Base-by-base conservation (phyloP, 2,888 invertebrate genomes). In the Malacosoma neustria region DNA sequence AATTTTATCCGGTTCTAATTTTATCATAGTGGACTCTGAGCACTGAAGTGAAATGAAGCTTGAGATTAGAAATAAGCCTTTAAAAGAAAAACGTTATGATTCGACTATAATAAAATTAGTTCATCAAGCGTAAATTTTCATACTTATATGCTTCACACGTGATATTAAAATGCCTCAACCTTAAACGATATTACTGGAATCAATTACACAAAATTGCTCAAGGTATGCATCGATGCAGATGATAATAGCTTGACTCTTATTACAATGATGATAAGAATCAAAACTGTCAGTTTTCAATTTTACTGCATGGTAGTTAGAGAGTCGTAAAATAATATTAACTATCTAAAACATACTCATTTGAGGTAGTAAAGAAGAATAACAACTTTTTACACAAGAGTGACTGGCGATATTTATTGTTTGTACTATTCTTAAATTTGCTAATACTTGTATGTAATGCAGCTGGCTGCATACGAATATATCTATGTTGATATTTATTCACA, bases 341-440 rank as follows among this genome's bases (percentile, higher is more conserved):
- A 55, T 55, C 49, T 48, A 49, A 53, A 50, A 49, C 49, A 49
- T 53, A 41, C 46, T 49, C 57, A 43, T 50, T 59, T 54, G 48
- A 33, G 36, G 43, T 40, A 40, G 46, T 56, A 52, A 53, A 55
- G 48, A 50, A 43, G 38, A 46, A 49, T 49, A 48, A 54, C 51
- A 40, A 51, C 45, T 57, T 64, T 64, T 66, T 65, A 54, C 45
- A 47, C 50, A 38, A 22, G 6, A 22, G 22, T 9, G 22, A 4
- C 9, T 9, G 9, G 5, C 22, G 22, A 7, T 22, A 9, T 22
- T 9, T 22, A 9, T 22, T 22, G n/a, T n/a, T n/a, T n/a, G n/a
- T n/a, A 58, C 62, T 68, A 65, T 63, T 55, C 48, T 56, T 48
- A 51, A 54, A 49, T 49, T 54, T 44, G 53, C 51, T 51, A 56